These are phyloP conservation scores for Cebuella pygmaea DNA, from an alignment of 2,797 vertebrate species.

Conservation along the genomic window DNA sequence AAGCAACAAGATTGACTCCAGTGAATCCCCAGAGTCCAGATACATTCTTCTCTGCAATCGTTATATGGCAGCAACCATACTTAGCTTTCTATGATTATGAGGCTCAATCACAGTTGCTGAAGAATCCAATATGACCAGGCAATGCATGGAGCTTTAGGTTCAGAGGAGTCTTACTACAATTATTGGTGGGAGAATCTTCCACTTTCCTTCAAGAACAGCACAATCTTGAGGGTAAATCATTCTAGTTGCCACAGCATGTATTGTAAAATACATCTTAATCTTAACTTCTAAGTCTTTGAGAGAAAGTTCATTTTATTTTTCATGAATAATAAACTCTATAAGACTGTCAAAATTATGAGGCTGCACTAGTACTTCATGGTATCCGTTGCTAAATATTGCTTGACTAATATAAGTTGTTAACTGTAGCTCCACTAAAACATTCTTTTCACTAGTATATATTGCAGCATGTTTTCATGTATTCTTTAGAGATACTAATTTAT, in stretches of 20 bases:
- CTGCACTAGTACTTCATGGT: not conserved
- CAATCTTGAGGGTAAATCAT: not conserved
- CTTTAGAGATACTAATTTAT: not conserved
- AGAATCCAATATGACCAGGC: not conserved
- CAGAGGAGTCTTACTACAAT: not conserved
- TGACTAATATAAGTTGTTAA: not conserved
- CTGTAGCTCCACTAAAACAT: not conserved
- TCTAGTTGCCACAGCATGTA: not conserved
- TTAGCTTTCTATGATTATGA: not conserved
- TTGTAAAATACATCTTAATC: not conserved
- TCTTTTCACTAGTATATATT: not conserved
- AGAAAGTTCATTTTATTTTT: constrained; percentile 16
- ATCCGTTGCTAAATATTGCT: not conserved
- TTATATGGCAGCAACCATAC: not conserved
- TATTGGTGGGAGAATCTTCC: not conserved
- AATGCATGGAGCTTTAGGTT: not conserved
- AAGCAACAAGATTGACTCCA: not conserved
- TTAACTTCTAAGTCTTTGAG: not conserved
- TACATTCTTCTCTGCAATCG: not conserved
- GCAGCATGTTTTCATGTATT: not conserved
- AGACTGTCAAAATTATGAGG: not conserved
- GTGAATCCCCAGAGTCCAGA: not conserved
- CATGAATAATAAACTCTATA: not conserved
- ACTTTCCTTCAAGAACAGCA: not conserved
- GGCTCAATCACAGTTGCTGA: not conserved